Percentiles rank a stretch among this genome's conserved stretches.
Evolutionary conservation across 2,797 vertebrate species (phyloP).

Genomic region (Toxotes lorentzi): DNA sequence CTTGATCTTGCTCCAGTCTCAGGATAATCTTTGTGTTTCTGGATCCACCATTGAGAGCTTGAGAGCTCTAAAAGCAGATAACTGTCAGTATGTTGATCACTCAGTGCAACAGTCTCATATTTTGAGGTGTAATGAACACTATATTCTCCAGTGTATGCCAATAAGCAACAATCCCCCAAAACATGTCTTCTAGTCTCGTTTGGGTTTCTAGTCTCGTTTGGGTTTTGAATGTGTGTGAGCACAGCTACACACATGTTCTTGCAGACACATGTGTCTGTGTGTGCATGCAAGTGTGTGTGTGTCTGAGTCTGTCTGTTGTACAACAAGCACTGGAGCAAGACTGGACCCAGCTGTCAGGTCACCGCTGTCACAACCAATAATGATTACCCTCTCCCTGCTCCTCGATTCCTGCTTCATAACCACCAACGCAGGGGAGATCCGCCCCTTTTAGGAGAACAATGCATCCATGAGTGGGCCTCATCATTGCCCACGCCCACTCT

Average conservation of each 20-base stretch:
- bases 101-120: conserved; percentile 42
- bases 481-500: conserved; percentile 84
- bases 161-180: conserved; percentile 56
- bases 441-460: conserved; percentile 86
- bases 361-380: conserved; percentile 87
- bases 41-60: background rate
- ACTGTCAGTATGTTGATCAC: conserved; percentile 17
- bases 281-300: conserved; percentile 38
- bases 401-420: conserved; percentile 85
- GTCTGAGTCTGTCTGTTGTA: conserved; percentile 79
- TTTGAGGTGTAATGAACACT: conserved; percentile 49
- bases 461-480: conserved; percentile 84
- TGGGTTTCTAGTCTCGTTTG: conserved; percentile 52
- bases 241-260: conserved; percentile 38
- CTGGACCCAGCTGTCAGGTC: conserved; percentile 89
- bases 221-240: conserved; percentile 37
- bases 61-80: background rate
- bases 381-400: conserved; percentile 85
- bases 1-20: background rate
- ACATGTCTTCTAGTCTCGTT: conserved; percentile 47
- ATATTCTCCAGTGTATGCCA: conserved; percentile 23
- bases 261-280: conserved; percentile 46
- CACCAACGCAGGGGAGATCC: conserved; percentile 77
- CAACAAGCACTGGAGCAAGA: conserved; percentile 87
- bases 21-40: background rate